Evolutionary conservation across 2,888 invertebrate species (phyloP).

Genomic region (Laothoe populi): DNA sequence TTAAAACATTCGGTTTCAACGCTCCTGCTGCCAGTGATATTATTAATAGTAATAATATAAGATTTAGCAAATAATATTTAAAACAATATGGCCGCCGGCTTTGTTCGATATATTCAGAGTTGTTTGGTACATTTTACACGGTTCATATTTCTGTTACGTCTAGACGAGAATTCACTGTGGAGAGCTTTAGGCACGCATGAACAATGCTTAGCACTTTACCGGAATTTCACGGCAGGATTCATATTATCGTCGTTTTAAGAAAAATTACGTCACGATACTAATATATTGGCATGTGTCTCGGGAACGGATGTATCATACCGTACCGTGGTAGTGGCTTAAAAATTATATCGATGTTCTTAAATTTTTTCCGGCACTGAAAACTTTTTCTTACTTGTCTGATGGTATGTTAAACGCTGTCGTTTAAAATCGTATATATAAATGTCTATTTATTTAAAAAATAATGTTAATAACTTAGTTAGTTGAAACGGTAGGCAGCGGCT

Average conservation of each 20-base stretch:
- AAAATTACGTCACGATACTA: constrained; percentile 6
- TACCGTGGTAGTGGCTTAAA: too few relatives aligned
- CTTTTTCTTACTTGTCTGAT: too few relatives aligned
- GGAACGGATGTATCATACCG: background rate
- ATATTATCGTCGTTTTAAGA: constrained; percentile 24
- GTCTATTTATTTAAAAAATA: too few relatives aligned
- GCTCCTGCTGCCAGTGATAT: constrained; percentile 40
- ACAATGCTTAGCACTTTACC: constrained; percentile 24
- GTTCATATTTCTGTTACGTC: constrained; percentile 29
- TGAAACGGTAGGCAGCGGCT: too few relatives aligned
- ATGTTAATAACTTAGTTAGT: too few relatives aligned
- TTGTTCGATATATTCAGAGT: constrained; percentile 32
- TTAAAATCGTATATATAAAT: too few relatives aligned
- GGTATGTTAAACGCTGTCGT: too few relatives aligned
- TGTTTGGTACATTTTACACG: constrained; percentile 33
- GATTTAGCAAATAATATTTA: constrained; percentile 23
- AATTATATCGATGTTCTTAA: too few relatives aligned
- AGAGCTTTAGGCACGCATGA: constrained; percentile 28
- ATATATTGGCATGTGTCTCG: background rate
- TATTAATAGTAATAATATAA: constrained; percentile 40
- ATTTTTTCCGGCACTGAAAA: too few relatives aligned
- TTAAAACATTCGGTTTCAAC: constrained; percentile 34
- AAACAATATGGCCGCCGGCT: constrained; percentile 31
- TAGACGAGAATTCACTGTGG: constrained; percentile 29
- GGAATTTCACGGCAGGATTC: constrained; percentile 16